A percentile compares a stretch with the other conserved stretches of the same genome.
These are phyloP conservation scores for Syrrhaptes paradoxus DNA, from an alignment of 2,113 vertebrate genomes.

Conservation along the genomic window DNA sequence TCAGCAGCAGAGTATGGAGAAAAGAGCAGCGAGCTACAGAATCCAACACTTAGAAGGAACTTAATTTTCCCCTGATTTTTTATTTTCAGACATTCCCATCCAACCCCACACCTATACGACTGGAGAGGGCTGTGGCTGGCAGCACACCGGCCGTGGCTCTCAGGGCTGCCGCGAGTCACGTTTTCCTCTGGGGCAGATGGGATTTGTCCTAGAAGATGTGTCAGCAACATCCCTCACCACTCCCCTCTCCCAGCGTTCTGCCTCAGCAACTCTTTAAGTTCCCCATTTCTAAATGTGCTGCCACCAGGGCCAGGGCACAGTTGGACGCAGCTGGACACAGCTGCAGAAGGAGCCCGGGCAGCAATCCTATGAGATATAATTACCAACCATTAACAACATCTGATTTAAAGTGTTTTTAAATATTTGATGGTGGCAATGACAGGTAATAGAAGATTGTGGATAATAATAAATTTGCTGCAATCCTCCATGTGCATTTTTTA, in stretches of 20 bases:
- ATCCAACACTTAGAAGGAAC: neutral
- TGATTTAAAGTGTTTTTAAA: neutral
- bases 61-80: neutral
- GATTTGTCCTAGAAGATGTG: neutral
- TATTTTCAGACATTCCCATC: neutral
- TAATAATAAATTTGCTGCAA: neutral
- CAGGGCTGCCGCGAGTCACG: accelerated
- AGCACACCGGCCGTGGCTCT: accelerated
- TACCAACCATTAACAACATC: too few species aligned
- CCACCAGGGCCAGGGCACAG: neutral
- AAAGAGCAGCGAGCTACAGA: neutral
- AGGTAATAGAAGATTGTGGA: neutral
- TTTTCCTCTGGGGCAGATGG: too few species aligned
- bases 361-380: accelerated
- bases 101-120: too few species aligned
- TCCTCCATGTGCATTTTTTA: neutral
- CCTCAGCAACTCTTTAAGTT: neutral
- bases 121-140: neutral
- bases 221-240: neutral
- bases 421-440: neutral
- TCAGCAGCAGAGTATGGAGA: neutral
- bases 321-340: neutral
- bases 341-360: neutral
- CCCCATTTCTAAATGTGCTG: accelerated
- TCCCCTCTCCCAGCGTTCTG: too few species aligned